Conservation (phyloP, 1,140 invertebrate species). For the Ruditapes philippinarum region DNA sequence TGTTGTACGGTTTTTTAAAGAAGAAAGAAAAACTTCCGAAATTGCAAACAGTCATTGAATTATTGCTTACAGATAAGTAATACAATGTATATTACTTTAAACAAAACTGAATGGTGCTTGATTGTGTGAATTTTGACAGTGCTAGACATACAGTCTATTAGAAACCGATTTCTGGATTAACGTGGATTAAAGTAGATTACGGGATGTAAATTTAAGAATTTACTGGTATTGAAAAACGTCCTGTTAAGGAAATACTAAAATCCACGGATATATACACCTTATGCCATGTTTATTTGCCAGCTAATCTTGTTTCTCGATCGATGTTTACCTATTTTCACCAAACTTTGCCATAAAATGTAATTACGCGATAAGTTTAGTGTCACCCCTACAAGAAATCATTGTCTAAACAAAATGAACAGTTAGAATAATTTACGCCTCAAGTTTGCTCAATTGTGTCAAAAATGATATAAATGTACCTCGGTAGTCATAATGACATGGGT, state of each 20-base stretch:
- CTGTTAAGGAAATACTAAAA: constrained; percentile 36
- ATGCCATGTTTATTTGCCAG: constrained; percentile 50
- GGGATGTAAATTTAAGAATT: constrained; percentile 27
- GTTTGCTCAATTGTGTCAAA: constrained; percentile 60
- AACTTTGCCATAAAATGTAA: constrained; percentile 60
- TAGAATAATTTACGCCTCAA: constrained; percentile 63
- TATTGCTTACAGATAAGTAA: too few relatives aligned
- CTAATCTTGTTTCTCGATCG: constrained; percentile 52
- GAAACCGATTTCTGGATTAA: constrained; percentile 37
- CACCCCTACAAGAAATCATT: constrained; percentile 19
- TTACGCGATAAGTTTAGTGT: constrained; percentile 36
- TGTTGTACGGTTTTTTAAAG: too few relatives aligned
- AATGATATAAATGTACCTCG: constrained; percentile 47
- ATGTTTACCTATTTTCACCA: constrained; percentile 55
- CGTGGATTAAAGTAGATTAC: constrained; percentile 37
- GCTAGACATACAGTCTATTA: constrained; percentile 32
- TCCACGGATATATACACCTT: constrained; percentile 28
- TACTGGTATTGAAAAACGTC: constrained; percentile 19
- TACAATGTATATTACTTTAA: too few relatives aligned
- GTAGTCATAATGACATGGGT: constrained; percentile 35
- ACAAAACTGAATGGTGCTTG: too few relatives aligned
- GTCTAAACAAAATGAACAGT: constrained; percentile 62
- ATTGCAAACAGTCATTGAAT: too few relatives aligned
- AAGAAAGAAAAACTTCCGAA: too few relatives aligned
- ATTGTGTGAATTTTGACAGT: constrained; percentile 6